Percentiles rank a stretch among this genome's conserved stretches.
Conservation (phyloP, 2,797 vertebrate genomes). For the Melanotaenia parkinsoni region DNA sequence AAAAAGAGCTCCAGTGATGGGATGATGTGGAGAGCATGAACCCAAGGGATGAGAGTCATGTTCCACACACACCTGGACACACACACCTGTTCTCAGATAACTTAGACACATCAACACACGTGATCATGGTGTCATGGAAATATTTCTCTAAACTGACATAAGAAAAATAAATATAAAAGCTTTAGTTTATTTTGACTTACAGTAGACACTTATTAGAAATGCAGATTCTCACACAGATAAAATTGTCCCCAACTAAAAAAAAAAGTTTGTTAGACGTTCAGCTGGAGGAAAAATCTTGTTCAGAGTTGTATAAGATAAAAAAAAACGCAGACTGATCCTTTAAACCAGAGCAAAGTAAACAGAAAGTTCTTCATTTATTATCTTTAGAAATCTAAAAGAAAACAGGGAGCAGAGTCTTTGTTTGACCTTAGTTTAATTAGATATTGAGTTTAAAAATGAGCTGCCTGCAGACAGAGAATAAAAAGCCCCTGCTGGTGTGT, state of each 20-base stretch:
- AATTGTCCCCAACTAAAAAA: not conserved
- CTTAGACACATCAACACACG: not conserved
- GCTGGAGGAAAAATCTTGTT: too few species aligned
- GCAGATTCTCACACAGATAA: too few species aligned
- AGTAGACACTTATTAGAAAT: too few species aligned
- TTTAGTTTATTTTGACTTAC: not conserved
- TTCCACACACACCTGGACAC: too few species aligned
- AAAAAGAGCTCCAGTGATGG: too few species aligned
- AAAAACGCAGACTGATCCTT: not conserved
- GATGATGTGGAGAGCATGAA: too few species aligned
- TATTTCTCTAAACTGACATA: not conserved
- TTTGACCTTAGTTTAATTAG: constrained; percentile 44
- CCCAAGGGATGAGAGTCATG: too few species aligned
- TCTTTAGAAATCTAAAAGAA: not conserved
- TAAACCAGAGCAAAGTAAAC: not conserved
- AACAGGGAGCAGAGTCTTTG: not conserved
- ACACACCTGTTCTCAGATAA: too few species aligned
- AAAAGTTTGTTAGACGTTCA: not conserved
- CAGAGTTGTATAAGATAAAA: not conserved
- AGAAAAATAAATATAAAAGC: not conserved
- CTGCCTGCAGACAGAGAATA: constrained; percentile 20
- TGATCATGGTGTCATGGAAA: not conserved
- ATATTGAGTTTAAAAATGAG: constrained; percentile 10
- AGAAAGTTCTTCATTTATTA: not conserved
- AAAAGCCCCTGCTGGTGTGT: not conserved